Evolutionary conservation across 2,113 vertebrate species (phyloP).

Genomic region (Anser cygnoides): DNA sequence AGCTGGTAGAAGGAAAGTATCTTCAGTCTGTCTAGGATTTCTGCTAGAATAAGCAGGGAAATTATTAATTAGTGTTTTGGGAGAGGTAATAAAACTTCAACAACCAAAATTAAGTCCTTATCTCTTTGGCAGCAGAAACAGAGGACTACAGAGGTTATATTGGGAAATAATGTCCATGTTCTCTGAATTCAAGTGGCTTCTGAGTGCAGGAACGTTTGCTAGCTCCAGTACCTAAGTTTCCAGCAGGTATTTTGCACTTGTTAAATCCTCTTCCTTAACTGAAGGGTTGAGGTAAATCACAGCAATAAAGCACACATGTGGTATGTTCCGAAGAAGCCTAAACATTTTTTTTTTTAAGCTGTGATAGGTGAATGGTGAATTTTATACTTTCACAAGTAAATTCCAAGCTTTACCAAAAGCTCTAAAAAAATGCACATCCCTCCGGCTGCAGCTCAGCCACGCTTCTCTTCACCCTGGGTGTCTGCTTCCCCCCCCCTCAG

Average conservation of each 20-base stretch:
- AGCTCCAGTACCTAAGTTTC: background rate
- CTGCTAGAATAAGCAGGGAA: background rate
- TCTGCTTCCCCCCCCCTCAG: accelerated
- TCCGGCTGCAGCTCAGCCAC: background rate
- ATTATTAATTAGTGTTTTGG: slow-evolving; percentile 9
- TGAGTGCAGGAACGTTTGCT: background rate
- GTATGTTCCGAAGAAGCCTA: background rate
- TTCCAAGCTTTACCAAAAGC: background rate
- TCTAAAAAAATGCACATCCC: background rate
- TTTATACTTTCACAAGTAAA: background rate
- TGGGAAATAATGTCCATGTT: background rate
- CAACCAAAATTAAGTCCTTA: background rate
- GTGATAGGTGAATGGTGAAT: background rate
- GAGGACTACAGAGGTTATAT: background rate
- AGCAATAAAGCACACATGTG: background rate
- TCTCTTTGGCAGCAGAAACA: background rate
- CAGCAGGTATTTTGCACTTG: background rate
- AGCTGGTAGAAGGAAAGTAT: background rate
- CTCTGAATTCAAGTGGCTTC: background rate
- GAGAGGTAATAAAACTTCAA: background rate
- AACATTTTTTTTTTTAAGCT: background rate
- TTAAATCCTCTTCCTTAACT: background rate
- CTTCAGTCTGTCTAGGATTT: background rate
- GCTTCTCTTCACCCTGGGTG: background rate
- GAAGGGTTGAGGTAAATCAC: background rate